Base-by-base conservation (phyloP, 2,888 invertebrate species). In the Byasa hedistus region DNA sequence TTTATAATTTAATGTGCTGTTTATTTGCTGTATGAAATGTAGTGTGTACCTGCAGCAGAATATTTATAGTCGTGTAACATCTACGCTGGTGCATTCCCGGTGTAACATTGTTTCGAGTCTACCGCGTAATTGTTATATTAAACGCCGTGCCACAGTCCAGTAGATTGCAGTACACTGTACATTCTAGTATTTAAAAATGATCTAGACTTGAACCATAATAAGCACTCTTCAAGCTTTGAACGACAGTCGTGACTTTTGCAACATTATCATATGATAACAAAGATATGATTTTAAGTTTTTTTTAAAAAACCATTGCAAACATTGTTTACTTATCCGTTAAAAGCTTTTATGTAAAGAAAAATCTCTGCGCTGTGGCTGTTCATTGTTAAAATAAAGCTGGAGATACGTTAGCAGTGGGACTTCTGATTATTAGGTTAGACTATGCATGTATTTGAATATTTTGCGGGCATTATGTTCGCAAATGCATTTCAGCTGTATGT, bases 81-180 rank as follows among this genome's bases (percentile, higher is more conserved):
- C 39, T 39, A 39, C 63, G 57, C 51, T 32, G 21, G 48, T 51
- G 57, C 57, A 57, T 64, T 51, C 63, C 63, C 71, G 65, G 66
- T 70, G 66, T 65, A 69, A 73, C 73, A 74, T 73, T 76, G 75
- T 73, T 72, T 72, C 71, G 71, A 69, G 72, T 74, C 71, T 66
- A 68, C 70, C 72, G 71, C 73, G 74, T 78, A 77, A 79, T 80
- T 76, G 79, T 78, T 77, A 75, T 79, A 73, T 75, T 71, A 74
- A 72, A 69, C 69, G 69, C 69, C 69, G 15, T 57, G 67, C 65
- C 61, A 52, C 64, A 76, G 78, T 44, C 59, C 61, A 70, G 15
- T 52, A 56, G 61, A 67, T 32, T 61, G 23, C 66, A 61, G 62
- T 44, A 15, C 15, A 39, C 3, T 39, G 15, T 39, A 39, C 0